A percentile compares a stretch with the other conserved stretches of the same genome.
These are phyloP conservation scores for Chelonia mydas DNA, from an alignment of 2,797 vertebrate species.

Conservation along the genomic window DNA sequence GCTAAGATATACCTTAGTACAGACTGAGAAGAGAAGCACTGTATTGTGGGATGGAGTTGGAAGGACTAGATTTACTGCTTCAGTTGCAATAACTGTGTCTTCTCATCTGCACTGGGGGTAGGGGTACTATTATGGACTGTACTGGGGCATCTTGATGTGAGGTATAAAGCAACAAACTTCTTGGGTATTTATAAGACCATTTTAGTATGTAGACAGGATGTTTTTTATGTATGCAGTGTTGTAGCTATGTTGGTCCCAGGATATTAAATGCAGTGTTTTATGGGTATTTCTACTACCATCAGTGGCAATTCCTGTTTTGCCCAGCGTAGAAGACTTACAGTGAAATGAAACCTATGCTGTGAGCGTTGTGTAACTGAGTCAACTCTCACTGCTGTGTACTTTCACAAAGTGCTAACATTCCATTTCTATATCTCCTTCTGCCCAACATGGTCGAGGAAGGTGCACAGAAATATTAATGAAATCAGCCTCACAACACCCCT, in stretches of 20 bases:
- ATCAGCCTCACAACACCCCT: background rate
- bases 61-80: background rate
- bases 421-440: background rate
- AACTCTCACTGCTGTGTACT: background rate
- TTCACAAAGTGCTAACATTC: background rate
- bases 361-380: background rate
- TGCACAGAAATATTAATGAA: background rate
- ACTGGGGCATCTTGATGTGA: background rate
- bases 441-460: background rate
- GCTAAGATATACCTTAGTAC: background rate
- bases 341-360: conserved; percentile 34
- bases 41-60: fast-evolving
- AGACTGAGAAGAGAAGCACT: background rate
- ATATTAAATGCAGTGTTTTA: background rate
- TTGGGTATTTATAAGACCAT: background rate
- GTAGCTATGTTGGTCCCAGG: background rate
- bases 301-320: conserved; percentile 28
- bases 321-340: background rate
- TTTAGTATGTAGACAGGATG: background rate
- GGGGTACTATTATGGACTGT: background rate
- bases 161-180: background rate
- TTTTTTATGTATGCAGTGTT: background rate
- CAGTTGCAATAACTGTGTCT: background rate
- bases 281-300: background rate
- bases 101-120: background rate